Conservation (phyloP, 2,113 vertebrate genomes). For the Opisthocomus hoazin region DNA sequence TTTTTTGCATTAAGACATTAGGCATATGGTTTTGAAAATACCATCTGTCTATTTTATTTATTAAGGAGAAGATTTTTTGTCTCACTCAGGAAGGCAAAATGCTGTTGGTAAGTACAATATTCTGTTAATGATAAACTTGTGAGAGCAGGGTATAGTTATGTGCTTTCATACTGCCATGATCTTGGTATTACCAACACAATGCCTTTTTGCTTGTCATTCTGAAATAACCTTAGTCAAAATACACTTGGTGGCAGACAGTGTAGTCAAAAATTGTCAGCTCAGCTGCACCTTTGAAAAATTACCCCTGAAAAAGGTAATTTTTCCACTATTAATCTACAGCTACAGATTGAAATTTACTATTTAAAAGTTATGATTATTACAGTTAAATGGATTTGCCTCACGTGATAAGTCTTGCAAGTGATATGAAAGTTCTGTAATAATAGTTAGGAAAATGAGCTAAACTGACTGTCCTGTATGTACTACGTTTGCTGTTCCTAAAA, state of each 20-base stretch:
- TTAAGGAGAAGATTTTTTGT: conserved; percentile 84
- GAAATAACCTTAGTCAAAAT: neutral
- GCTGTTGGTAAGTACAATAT: conserved; percentile 82
- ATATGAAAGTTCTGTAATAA: neutral
- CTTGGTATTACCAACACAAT: neutral
- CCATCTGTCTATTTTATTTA: conserved; percentile 33
- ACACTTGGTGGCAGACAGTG: neutral
- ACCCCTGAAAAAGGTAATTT: neutral
- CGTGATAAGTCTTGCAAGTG: neutral
- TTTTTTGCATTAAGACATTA: neutral
- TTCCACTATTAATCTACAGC: neutral
- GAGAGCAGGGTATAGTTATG: neutral
- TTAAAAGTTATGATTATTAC: neutral
- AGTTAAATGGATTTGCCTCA: neutral
- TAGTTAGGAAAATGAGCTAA: neutral
- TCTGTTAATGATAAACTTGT: neutral
- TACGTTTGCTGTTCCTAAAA: neutral
- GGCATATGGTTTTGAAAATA: neutral
- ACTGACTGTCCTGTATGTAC: neutral
- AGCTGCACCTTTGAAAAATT: neutral
- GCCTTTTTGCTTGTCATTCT: neutral
- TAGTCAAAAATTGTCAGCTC: neutral
- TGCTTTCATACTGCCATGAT: neutral
- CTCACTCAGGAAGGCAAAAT: conserved; percentile 72
- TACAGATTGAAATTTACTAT: neutral